Conservation (phyloP, 2,113 vertebrate species). For the Ceratotherium simum region DNA sequence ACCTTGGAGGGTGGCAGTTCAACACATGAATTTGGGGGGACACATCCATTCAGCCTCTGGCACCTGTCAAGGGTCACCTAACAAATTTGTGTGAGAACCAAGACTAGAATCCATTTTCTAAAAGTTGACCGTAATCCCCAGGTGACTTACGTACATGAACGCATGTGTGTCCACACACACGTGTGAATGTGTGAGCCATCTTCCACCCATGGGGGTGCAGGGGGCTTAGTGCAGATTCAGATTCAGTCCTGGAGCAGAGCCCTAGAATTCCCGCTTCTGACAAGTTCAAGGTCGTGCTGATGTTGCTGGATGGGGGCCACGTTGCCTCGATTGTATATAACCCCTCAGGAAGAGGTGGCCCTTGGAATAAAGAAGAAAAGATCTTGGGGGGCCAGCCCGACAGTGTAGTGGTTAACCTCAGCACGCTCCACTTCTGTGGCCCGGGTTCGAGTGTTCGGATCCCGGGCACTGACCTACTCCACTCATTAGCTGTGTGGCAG, state of each 20-base stretch:
- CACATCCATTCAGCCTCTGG: neutral
- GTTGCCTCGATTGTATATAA: rapidly evolving
- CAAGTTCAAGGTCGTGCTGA: neutral
- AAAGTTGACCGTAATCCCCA: neutral
- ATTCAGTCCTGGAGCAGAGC: neutral
- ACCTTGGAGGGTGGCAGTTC: neutral
- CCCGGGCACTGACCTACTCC: no score
- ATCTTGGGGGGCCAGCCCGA: neutral
- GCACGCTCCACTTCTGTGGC: no score
- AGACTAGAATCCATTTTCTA: neutral
- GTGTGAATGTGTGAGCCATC: neutral
- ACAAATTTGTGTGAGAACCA: neutral
- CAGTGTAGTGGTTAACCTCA: no score
- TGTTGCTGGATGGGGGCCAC: neutral
- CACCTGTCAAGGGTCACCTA: neutral
- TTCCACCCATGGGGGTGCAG: no score
- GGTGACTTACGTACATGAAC: rapidly evolving
- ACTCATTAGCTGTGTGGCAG: no score
- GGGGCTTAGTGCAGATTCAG: neutral
- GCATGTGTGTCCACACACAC: no score
- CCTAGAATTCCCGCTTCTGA: neutral
- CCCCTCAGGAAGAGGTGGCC: neutral
- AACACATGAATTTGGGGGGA: neutral
- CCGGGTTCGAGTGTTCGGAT: no score
- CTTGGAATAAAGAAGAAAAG: no score